Evolutionary conservation across 92 coral and sea anemone genomes (phyloP), one percentile per base, ranked within the genome.

Genomic region (Porites rus): DNA sequence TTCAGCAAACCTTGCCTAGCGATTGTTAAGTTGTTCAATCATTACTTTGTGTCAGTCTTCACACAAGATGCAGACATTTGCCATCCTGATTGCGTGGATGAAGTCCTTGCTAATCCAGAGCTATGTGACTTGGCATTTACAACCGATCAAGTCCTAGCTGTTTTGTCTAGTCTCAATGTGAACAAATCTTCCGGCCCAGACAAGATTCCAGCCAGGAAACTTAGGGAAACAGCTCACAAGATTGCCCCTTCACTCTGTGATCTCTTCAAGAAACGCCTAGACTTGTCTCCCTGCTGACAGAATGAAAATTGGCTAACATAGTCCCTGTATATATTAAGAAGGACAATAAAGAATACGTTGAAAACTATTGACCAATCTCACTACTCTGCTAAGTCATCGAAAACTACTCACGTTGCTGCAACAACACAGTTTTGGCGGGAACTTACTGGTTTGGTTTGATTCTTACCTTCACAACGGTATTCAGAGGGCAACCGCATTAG

Each of bases 361-460:
- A 83, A 28, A 91, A 87, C 60, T 87, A 91, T 63, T 62, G 89
- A 31, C 88, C 91, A 4, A 88, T 91, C 51, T 87, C 92, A 1
- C 74, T 84, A 25, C 84, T 88, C 7, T 71, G 76, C 38, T 21
- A 1, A 28, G 31, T 28, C 3, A 28, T 28, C 3, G 3, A 2
- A 28, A 28, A 28, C 31, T 28, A 28, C 31, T 28, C 31, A 28
- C 31, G 2, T 28, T 28, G 31, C 31, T 28, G 31, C 31, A 28
- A 28, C 31, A 28, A 28, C 31, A 1, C 2, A 2, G 31, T 28
- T 28, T 28, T 28, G 31, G 31, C 31, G 31, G 31, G 31, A 28
- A 28, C 31, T 28, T 28, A 28, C 31, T 28, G 31, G 31, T 68
- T 70, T 28, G 0, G 31, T 28, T 28, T 28, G 31, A 28, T 28